Base-by-base conservation (phyloP, 92 coral and sea anemone species). In the Paramuricea clavata region DNA sequence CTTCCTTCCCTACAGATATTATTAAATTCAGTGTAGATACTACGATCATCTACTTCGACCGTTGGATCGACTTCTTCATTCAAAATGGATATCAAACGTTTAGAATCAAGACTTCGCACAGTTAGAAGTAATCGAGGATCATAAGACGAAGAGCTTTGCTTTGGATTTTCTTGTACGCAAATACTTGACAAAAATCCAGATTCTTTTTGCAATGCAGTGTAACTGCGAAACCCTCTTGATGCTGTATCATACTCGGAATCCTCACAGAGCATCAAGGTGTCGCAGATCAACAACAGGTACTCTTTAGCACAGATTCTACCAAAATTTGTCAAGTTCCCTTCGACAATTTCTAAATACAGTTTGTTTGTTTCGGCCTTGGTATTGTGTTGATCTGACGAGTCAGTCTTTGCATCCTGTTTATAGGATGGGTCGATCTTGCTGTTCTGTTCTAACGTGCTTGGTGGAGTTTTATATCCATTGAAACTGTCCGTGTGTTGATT, bases 51-150 rank as follows among this genome's bases (percentile, higher is more conserved):
- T 76, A 90, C 25, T 79, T 30, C 34, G 30, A 76, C 90, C 49
- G 90, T 81, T 80, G 93, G 93, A 71, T 90, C 93, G 39, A 90
- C 74, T 64, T 80, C 93, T 86, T 90, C 87, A 61, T 90, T 90
- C 39, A 90, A 60, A 71, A 61, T 54, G 41, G 69, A 86, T 72
- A 90, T 75, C 35, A 86, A 90, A 39, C 44, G 71, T 36, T 52
- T 30, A 15, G 81, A 33, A 49, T 90, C 93, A 12, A 90, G 86
- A 47, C 16, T 86, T 65, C 69, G 43, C 16, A 85, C 90, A 17
- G 93, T 89, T 28, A 27, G 52, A 33, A 90, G 81, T n/a, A 90
- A 19, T 71, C 93, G 93, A 35, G 76, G 31, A 60, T 90, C 93
- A 39, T 56, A 17, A 26, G 69, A 76, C 69, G 93, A 86, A 73